Base-by-base conservation (phyloP, 2,113 vertebrate genomes). In the Haplochromis burtoni region DNA sequence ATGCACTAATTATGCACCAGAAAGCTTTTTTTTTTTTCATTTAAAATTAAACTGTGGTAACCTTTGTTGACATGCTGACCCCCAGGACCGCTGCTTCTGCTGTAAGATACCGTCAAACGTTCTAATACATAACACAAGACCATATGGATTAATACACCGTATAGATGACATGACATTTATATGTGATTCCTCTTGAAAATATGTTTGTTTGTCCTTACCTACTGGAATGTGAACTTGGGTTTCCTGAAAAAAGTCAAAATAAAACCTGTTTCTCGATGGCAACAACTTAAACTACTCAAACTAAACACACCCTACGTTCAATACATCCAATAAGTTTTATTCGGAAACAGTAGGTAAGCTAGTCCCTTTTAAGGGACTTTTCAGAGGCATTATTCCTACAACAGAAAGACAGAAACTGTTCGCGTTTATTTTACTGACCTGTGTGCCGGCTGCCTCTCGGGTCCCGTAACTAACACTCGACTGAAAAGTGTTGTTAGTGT, bases 21-120 rank as follows among this genome's bases (percentile, higher is more conserved):
- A 47, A 29, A 47, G 14, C 14, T 29, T 31, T 49, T 49, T 19
- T 49, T 19, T 8, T 49, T 19, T 31, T 49, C 42, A 78, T 49
- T 29, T 49, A 78, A 80, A 73, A 19, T 45, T 31, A 3, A 49
- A 83, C 10, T 16, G 51, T 76, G 14, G 12, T 5, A 16, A 99
- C 99, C 98, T 98, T 99, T 99, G 85, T 99, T 99, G 13, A 99
- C 98, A 1, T 98, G 94, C 92, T 99, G 99, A 51, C 99, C 99
- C 0, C 99, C 99, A 0, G 99, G 97, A 45, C 98, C 98, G 3
- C 99, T 96, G 93, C 99, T 99, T 73, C 97, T 96, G 92, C 97
- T 96, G 85, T 98, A 99, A 7, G 97, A 97, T 24, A 99, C 93
- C 1, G 87, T 97, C 82, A 99, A 94, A 33, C 97, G 97, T 12